phyloP scores from a whole-genome alignment of 1,140 invertebrate species.

The Calliopsis andreniformis region DNA sequence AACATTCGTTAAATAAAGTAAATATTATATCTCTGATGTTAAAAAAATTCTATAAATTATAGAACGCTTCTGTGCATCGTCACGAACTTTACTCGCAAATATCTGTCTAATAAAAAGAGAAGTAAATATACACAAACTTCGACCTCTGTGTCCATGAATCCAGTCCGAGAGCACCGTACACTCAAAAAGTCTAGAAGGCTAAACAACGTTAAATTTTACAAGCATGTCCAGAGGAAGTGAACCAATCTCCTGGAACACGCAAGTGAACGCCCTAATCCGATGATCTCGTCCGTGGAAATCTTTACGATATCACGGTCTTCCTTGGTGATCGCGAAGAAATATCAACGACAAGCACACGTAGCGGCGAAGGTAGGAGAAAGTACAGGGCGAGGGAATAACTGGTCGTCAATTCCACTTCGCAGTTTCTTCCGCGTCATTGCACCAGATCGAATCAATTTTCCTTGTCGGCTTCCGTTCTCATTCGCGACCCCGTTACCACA shows the following conservation, averaged over 20 bases:
- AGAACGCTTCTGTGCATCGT: too few relatives aligned
- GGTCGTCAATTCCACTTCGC: slow-evolving; percentile 50
- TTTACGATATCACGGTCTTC: not conserved
- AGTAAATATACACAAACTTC: too few relatives aligned
- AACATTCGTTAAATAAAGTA: too few relatives aligned
- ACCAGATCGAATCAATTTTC: slow-evolving; percentile 62
- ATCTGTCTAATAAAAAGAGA: too few relatives aligned
- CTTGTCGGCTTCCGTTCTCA: slow-evolving; percentile 51
- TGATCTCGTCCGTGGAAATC: not conserved
- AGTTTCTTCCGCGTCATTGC: slow-evolving; percentile 63
- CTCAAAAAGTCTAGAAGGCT: too few relatives aligned
- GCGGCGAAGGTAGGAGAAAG: not conserved
- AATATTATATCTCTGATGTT: too few relatives aligned
- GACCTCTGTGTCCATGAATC: too few relatives aligned
- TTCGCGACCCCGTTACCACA: slow-evolving; percentile 40
- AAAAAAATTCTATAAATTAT: too few relatives aligned
- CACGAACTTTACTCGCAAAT: too few relatives aligned
- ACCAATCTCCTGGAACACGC: not conserved
- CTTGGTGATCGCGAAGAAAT: not conserved
- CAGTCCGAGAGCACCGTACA: too few relatives aligned
- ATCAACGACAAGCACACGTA: not conserved
- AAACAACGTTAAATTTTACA: not conserved
- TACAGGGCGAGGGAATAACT: not conserved
- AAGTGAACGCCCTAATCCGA: not conserved
- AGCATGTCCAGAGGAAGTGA: not conserved